Evolutionary conservation across 2,113 vertebrate genomes (phyloP), one percentile per base, ranked within the genome.

Genomic region (Clarias magur): DNA sequence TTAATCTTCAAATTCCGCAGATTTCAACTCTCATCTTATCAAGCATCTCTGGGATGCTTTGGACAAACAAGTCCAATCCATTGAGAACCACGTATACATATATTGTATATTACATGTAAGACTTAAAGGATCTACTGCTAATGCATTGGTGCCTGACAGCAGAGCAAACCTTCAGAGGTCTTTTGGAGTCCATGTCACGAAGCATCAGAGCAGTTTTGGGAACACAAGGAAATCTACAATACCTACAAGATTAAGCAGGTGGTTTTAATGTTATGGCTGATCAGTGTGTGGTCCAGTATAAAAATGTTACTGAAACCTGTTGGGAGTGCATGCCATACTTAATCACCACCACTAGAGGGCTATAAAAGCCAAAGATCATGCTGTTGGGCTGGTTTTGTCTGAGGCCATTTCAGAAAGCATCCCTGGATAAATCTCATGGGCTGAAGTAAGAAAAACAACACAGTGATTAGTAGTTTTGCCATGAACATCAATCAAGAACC

Each of bases 351-450:
- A 90, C 85, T 86, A 90, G 89, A 87, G 87, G 89, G 87, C 87
- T 90, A 85, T 86, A 85, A 88, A 85, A 84, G 89, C 89, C 85
- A 85, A 88, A 86, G 56, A 88, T 81, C 68, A 62, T 38, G 59
- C 1, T 48, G 9, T 72, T 62, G 53, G 56, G 60, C 8, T 59
- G 68, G 12, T 82, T 59, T 68, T 68, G 73, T 67, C 63, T 70
- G 54, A 84, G 63, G 65, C 25, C 67, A 73, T 87, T 60, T 57
- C 68, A 15, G 30, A 38, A 86, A 80, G 16, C 53, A 38, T 30
- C 54, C 17, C 4, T 56, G 27, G 70, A 84, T 84, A 57, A 60
- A 19, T 87, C 65, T 79, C 60, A 68, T 63, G 68, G 17, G 54
- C 23, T 89, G 60, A 75, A 81, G 67, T 38, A 86, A 84, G 48